Conservation (phyloP, 2,797 vertebrate species). For the Mastacembelus armatus region DNA sequence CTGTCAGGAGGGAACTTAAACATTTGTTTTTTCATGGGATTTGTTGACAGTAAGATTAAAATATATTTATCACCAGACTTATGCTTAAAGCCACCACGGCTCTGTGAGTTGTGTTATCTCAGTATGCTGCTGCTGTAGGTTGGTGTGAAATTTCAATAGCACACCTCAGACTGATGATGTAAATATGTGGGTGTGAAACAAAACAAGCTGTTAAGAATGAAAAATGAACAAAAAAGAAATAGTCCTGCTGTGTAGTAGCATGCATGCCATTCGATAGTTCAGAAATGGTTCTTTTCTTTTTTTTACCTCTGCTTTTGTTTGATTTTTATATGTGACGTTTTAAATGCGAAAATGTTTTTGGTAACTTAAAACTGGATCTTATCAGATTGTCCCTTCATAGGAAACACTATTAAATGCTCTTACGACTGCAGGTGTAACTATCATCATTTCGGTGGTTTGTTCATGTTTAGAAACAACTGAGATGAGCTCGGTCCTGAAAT, state of each 20-base stretch:
- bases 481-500: slow-evolving; percentile 33
- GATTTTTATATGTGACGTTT: slow-evolving; percentile 59
- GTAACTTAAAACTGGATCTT: slow-evolving; percentile 57
- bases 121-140: slow-evolving; percentile 74
- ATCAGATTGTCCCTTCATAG: slow-evolving; percentile 39
- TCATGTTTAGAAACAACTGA: slow-evolving; percentile 41
- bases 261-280: slow-evolving; percentile 68
- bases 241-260: slow-evolving; percentile 69
- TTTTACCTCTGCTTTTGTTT: slow-evolving; percentile 53
- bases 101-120: slow-evolving; percentile 78
- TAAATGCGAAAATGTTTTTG: slow-evolving; percentile 47
- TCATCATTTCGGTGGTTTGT: slow-evolving; percentile 31
- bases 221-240: slow-evolving; percentile 52
- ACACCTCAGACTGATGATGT: slow-evolving; percentile 51
- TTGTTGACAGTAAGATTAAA: slow-evolving; percentile 35
- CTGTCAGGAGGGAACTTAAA: background rate
- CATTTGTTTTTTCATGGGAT: background rate
- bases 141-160: slow-evolving; percentile 47
- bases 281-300: slow-evolving; percentile 44
- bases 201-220: slow-evolving; percentile 42
- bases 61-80: background rate
- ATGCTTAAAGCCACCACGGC: slow-evolving; percentile 50
- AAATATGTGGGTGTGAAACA: slow-evolving; percentile 63
- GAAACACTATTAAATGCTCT: slow-evolving; percentile 60
- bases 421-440: slow-evolving; percentile 40